Evolutionary conservation across 2,113 vertebrate genomes (phyloP).

Genomic region (Phainopepla nitens): DNA sequence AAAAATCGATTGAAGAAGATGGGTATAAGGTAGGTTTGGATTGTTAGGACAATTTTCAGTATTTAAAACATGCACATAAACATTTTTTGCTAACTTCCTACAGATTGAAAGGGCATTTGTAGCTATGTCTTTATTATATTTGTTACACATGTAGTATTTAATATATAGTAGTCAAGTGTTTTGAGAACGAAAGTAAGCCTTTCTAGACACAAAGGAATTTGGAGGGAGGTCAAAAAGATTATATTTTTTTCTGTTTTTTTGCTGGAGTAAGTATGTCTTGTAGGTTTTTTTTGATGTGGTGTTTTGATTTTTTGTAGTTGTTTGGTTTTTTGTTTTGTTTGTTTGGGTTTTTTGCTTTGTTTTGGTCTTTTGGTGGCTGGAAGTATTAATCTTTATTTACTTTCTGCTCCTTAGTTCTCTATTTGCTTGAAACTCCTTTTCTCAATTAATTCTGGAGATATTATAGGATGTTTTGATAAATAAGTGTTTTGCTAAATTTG

Average conservation of each 20-base stretch:
- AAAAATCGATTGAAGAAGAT: conserved; percentile 3
- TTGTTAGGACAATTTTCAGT: not conserved
- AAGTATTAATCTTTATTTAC: not conserved
- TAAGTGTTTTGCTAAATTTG: not conserved
- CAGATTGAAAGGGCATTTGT: not conserved
- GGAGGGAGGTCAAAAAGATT: not conserved
- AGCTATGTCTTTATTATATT: not conserved
- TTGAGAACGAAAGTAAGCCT: not conserved
- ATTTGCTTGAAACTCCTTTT: conserved; percentile 3
- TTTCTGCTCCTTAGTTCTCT: not conserved
- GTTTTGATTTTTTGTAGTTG: not conserved
- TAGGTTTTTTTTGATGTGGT: not conserved
- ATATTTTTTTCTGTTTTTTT: not conserved
- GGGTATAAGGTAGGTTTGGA: conserved; percentile 8
- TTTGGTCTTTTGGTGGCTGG: not conserved
- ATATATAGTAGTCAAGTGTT: not conserved
- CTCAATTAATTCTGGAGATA: not conserved
- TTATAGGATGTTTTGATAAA: not conserved
- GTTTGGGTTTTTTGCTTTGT: not conserved
- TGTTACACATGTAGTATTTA: not conserved
- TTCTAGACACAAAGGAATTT: not conserved
- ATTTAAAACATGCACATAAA: not conserved
- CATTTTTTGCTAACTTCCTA: not conserved
- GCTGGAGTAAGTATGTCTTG: not conserved
- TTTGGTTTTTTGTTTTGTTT: not conserved